Evolutionary conservation across 1,140 invertebrate species (phyloP).

Genomic region (Lutraria rhynchaena): DNA sequence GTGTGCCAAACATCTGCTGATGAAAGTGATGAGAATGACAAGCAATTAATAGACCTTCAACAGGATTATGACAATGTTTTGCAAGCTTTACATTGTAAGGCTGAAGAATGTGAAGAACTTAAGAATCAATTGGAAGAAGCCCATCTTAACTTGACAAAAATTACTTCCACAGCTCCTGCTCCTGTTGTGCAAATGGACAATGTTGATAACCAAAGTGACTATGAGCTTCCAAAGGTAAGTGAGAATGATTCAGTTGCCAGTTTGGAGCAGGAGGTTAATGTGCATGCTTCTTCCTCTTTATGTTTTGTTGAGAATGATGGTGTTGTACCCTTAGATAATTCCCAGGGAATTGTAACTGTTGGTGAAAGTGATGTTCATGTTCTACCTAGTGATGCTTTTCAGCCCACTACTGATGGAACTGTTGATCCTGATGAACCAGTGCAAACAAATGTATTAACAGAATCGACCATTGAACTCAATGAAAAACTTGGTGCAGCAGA

Average conservation of each 20-base stretch:
- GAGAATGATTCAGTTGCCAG: slow-evolving; percentile 34
- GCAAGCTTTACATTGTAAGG: slow-evolving; percentile 9
- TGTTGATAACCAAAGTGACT: neutral
- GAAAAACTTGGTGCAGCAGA: slow-evolving; percentile 19
- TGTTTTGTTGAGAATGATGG: slow-evolving; percentile 38
- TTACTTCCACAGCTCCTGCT: no score
- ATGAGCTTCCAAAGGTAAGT: slow-evolving; percentile 40
- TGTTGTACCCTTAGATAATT: slow-evolving; percentile 31
- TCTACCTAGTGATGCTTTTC: slow-evolving; percentile 30
- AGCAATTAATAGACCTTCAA: neutral
- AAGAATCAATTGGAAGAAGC: neutral
- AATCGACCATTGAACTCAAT: neutral
- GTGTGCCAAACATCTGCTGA: no score
- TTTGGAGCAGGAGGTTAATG: slow-evolving; percentile 54
- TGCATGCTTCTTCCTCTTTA: slow-evolving; percentile 58
- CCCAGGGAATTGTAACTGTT: slow-evolving; percentile 24
- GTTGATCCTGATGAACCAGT: neutral
- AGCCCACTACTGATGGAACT: slow-evolving; percentile 2
- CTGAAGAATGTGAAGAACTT: slow-evolving; percentile 17
- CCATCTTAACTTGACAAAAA: neutral
- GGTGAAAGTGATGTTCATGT: slow-evolving; percentile 47
- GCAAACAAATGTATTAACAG: neutral
- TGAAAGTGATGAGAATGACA: no score
- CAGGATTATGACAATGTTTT: neutral
- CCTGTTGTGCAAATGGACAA: neutral